These are phyloP conservation scores for Pseudochirops corinnae DNA, from an alignment of 2,797 vertebrate genomes.

Conservation along the genomic window DNA sequence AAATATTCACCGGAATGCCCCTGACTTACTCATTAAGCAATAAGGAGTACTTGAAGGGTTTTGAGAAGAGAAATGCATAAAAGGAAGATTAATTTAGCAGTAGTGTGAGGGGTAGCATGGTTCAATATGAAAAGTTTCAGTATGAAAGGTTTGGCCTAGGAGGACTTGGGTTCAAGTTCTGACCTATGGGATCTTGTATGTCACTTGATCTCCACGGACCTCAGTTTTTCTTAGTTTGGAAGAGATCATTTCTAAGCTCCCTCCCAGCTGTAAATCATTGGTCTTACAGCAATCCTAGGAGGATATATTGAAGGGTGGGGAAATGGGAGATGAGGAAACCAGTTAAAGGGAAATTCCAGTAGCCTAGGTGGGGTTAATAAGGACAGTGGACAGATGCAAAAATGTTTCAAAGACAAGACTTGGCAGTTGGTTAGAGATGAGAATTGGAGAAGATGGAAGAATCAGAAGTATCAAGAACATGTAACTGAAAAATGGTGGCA, in stretches of 20 bases:
- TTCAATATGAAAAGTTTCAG: background rate
- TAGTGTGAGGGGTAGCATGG: background rate
- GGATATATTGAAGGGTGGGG: background rate
- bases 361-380: background rate
- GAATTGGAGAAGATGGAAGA: background rate
- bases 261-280: background rate
- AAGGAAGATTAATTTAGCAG: background rate
- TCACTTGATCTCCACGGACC: background rate
- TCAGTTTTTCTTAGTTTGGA: background rate
- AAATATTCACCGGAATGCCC: background rate
- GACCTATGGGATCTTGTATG: background rate
- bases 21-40: background rate
- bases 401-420: background rate
- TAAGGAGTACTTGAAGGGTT: background rate
- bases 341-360: background rate
- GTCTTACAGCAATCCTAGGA: background rate
- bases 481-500: background rate
- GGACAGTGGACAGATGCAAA: background rate
- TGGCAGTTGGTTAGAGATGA: background rate
- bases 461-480: background rate
- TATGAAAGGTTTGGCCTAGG: background rate
- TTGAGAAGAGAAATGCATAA: background rate
- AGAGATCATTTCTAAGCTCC: background rate
- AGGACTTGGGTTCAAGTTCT: background rate
- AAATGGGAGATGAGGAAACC: background rate